A percentile compares a stretch with the other conserved stretches of the same genome.
Evolutionary conservation across 2,113 vertebrate species (phyloP).

Genomic region (Numida meleagris): DNA sequence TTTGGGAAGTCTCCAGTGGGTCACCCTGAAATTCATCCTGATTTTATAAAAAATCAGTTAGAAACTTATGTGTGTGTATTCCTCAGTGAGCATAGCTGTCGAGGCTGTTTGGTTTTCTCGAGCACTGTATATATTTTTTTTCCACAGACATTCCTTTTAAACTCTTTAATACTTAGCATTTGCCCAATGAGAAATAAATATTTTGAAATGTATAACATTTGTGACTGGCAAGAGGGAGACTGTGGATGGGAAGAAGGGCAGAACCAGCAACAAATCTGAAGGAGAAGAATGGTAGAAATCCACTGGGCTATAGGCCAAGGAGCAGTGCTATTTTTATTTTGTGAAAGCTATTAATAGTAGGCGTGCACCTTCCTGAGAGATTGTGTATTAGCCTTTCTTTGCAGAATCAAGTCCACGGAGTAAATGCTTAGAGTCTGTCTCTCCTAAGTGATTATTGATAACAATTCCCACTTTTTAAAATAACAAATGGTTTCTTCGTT

Average conservation of each 20-base stretch:
- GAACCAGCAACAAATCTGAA: background rate
- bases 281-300: constrained; percentile 45
- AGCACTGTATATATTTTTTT: background rate
- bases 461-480: background rate
- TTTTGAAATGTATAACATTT: background rate
- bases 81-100: background rate
- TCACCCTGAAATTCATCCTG: background rate
- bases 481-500: background rate
- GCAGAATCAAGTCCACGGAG: background rate
- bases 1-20: background rate
- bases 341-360: constrained; percentile 55
- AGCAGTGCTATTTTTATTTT: constrained; percentile 51
- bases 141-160: background rate
- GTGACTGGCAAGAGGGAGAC: background rate
- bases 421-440: background rate
- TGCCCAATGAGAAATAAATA: background rate
- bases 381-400: constrained; percentile 45
- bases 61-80: background rate
- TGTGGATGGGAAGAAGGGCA: background rate
- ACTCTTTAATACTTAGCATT: background rate
- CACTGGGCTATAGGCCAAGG: constrained; percentile 33
- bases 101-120: background rate
- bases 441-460: background rate
- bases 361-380: constrained; percentile 24
- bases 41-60: background rate